Conservation (phyloP, 2,888 invertebrate species). For the Hypselothyrea guttata region DNA sequence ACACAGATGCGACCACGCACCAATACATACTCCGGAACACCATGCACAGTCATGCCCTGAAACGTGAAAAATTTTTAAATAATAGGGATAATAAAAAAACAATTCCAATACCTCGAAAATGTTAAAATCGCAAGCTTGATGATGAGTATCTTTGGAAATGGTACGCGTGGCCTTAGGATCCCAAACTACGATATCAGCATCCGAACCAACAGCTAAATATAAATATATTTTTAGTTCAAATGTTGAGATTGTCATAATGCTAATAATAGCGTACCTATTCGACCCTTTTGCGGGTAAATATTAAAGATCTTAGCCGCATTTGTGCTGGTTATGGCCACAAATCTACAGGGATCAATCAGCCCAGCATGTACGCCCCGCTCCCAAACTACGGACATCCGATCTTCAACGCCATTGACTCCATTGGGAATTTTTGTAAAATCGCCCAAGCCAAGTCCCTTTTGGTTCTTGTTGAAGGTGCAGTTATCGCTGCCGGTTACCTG, state of each 20-base stretch:
- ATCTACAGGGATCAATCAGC: constrained; percentile 94
- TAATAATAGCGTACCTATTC: constrained; percentile 84
- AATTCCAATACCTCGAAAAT: constrained; percentile 95
- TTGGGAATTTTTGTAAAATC: constrained; percentile 98
- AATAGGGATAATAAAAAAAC: no score
- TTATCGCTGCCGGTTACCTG: constrained; percentile 98
- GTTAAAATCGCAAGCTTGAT: constrained; percentile 97
- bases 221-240: not conserved
- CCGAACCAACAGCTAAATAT: constrained; percentile 88
- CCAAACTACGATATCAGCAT: constrained; percentile 99
- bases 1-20: constrained; percentile 95
- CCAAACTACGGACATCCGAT: constrained; percentile 98
- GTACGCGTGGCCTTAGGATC: constrained; percentile 92
- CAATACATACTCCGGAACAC: constrained; percentile 96
- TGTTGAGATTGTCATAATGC: not conserved
- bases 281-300: constrained; percentile 97
- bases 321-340: constrained; percentile 97
- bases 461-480: constrained; percentile 95
- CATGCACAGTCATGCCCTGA: constrained; percentile 92
- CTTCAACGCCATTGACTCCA: constrained; percentile 98
- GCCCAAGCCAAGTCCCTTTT: constrained; percentile 93
- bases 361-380: constrained; percentile 96
- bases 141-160: constrained; percentile 95
- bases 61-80: no score
- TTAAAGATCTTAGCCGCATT: constrained; percentile 99